Evolutionary conservation across 2,113 vertebrate species (phyloP).

Genomic region (Oreocharis arfaki): DNA sequence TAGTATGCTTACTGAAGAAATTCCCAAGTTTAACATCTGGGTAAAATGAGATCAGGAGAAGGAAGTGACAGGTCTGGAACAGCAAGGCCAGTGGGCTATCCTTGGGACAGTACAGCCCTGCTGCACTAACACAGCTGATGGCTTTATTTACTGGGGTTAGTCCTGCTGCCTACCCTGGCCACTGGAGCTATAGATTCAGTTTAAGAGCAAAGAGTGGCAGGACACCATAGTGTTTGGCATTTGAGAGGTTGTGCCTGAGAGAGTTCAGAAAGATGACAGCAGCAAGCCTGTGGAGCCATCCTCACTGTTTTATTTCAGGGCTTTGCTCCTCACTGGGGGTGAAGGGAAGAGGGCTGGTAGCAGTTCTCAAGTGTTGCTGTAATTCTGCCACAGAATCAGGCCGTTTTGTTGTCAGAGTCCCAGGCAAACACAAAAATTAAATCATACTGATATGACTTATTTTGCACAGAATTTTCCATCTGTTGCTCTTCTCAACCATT

Average conservation of each 20-base stretch:
- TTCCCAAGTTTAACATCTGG: not conserved
- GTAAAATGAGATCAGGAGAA: not conserved
- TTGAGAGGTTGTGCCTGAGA: not conserved
- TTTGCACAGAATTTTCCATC: slow-evolving; percentile 22
- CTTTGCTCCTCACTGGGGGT: not conserved
- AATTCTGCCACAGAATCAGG: not conserved
- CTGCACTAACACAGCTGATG: not conserved
- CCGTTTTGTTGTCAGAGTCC: not conserved
- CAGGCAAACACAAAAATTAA: not conserved
- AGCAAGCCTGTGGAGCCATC: not conserved
- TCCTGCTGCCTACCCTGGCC: not conserved
- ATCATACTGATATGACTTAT: not conserved
- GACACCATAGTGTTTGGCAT: not conserved
- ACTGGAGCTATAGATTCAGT: not conserved
- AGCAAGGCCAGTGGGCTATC: not conserved
- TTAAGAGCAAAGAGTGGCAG: not conserved
- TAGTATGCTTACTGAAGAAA: not conserved
- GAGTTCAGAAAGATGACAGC: not conserved
- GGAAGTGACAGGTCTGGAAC: not conserved
- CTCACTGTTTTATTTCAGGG: not conserved
- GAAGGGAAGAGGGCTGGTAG: not conserved
- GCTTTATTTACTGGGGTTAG: not conserved
- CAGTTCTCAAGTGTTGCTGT: not conserved
- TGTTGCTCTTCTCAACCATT: not conserved
- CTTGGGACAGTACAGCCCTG: not conserved